A percentile compares a stretch with the other conserved stretches of the same genome.
Evolutionary conservation across 2,797 vertebrate species (phyloP).

Genomic region (Lepus townsendii): DNA sequence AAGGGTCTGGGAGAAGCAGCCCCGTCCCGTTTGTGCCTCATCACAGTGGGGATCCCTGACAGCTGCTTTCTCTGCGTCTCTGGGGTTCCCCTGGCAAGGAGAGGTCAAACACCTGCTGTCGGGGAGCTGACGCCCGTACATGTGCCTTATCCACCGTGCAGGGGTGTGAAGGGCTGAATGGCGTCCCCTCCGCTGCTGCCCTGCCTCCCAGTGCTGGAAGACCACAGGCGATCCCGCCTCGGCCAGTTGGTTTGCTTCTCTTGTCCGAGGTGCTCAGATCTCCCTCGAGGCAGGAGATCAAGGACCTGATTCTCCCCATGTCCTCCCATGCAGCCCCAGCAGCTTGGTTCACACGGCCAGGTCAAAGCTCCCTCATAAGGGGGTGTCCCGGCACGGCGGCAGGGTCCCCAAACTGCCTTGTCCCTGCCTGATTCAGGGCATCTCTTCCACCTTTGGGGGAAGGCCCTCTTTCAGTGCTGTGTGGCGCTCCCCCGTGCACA

Average conservation of each 20-base stretch:
- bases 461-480: not conserved
- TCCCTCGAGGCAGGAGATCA: not conserved
- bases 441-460: not conserved
- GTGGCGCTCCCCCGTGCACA: not conserved
- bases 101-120: no score
- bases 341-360: not conserved
- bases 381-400: not conserved
- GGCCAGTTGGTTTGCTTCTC: not conserved
- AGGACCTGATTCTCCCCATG: not conserved
- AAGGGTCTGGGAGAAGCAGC: not conserved
- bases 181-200: not conserved
- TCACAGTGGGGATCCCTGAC: not conserved
- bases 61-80: not conserved
- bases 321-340: not conserved
- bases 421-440: not conserved
- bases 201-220: not conserved
- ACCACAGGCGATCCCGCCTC: not conserved
- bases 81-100: not conserved
- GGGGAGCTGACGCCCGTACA: no score
- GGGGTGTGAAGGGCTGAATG: not conserved
- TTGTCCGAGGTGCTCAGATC: conserved; percentile 33
- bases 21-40: not conserved
- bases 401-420: not conserved
- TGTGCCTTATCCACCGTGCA: fast-evolving
- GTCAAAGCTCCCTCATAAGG: not conserved